A percentile compares a stretch with the other conserved stretches of the same genome.
phyloP scores from a whole-genome alignment of 2,113 vertebrate species.

The Andinoacara biseriatus region DNA sequence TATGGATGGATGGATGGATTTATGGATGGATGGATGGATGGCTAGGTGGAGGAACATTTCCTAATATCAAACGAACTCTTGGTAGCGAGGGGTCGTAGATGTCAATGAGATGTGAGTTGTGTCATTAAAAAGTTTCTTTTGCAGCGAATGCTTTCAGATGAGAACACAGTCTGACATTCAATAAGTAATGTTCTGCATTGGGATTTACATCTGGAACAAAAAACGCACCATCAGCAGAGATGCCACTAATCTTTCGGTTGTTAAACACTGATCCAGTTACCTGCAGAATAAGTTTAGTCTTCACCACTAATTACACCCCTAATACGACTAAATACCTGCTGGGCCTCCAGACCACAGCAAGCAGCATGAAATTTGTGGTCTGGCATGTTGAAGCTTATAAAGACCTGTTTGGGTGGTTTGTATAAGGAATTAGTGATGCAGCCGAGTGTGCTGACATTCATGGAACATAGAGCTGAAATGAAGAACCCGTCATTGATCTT shows the following conservation, averaged over 20 bases:
- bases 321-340: neutral
- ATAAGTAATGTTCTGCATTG: neutral
- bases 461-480: neutral
- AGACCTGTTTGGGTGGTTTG: neutral
- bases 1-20: too few relatives aligned
- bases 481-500: neutral
- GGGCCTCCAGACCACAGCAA: neutral
- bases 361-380: neutral
- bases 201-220: conserved; percentile 3
- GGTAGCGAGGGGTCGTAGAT: neutral
- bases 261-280: conserved; percentile 1
- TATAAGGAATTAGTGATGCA: neutral
- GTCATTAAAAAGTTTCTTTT: neutral
- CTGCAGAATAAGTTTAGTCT: neutral
- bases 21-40: too few relatives aligned
- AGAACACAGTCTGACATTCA: neutral
- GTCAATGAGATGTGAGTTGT: neutral
- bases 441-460: neutral
- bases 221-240: neutral
- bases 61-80: neutral
- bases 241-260: neutral
- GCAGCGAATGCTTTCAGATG: neutral
- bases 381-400: neutral
- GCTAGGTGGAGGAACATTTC: neutral
- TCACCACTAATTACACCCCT: conserved; percentile 1